Evolutionary conservation across 1,140 invertebrate genomes (phyloP).

Genomic region (Anoplolepis gracilipes): DNA sequence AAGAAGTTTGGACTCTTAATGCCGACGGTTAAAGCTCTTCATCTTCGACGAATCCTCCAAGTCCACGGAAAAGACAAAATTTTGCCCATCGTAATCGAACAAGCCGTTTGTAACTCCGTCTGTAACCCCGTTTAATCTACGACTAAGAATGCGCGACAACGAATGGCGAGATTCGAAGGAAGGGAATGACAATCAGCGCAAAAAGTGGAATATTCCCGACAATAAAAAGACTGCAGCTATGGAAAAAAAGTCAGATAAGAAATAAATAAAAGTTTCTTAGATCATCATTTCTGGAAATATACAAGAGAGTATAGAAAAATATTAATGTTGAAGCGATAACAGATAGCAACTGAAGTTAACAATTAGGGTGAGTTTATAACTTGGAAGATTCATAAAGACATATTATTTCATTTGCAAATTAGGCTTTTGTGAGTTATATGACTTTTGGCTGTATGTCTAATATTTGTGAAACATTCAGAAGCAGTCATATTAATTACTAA

Average conservation of each 20-base stretch:
- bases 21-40: conserved; percentile 66
- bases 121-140: conserved; percentile 16
- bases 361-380: conserved; percentile 18
- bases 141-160: conserved; percentile 11
- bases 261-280: conserved; percentile 1
- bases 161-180: conserved; percentile 1
- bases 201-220: neutral
- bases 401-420: conserved; percentile 44
- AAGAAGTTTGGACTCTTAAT: conserved; percentile 71
- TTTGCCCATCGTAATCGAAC: conserved; percentile 26
- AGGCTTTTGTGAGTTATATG: neutral
- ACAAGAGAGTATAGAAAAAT: neutral
- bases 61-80: conserved; percentile 12
- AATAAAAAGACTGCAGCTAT: neutral
- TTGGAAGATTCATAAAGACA: neutral
- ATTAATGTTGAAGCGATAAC: neutral
- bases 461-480: conserved; percentile 51
- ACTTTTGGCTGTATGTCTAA: neutral
- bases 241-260: neutral
- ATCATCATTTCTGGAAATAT: neutral
- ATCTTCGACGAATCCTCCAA: conserved; percentile 62
- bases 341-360: conserved; percentile 19
- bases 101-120: conserved; percentile 30
- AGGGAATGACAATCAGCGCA: neutral
- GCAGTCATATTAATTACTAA: conserved; percentile 50